Conservation (phyloP, 1,140 invertebrate genomes). For the Halictus rubicundus region DNA sequence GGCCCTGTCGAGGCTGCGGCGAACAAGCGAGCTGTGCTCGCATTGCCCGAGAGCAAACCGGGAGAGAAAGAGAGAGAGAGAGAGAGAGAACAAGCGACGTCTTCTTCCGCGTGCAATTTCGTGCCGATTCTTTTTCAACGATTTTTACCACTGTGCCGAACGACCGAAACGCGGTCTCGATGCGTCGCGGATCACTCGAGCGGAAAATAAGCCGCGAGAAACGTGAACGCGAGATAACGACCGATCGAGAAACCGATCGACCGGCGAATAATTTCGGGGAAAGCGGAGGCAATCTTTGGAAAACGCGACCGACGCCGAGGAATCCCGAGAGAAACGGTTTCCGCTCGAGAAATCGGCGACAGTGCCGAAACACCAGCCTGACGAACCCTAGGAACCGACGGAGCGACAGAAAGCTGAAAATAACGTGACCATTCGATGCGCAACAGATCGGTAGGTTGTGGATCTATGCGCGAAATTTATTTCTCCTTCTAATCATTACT, state of each 20-base stretch:
- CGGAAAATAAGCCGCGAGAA: constrained; percentile 37
- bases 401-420: no score
- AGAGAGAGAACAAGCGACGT: no score
- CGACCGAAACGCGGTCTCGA: constrained; percentile 37
- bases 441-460: no score
- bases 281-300: background rate
- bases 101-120: constrained; percentile 33
- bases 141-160: background rate
- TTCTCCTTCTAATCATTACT: no score
- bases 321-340: background rate
- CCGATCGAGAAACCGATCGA: constrained; percentile 7
- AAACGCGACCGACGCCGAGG: background rate
- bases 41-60: no score
- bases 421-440: no score
- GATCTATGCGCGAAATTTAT: no score
- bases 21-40: no score
- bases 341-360: background rate
- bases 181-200: constrained; percentile 18
- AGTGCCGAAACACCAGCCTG: no score
- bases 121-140: background rate
- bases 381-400: no score
- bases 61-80: no score
- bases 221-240: constrained; percentile 6
- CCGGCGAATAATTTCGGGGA: background rate
- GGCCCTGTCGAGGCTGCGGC: background rate